Percentiles rank a stretch among this genome's conserved stretches.
These are phyloP conservation scores for Drosophila mimetica DNA, from an alignment of 2,888 invertebrate genomes.

Conservation along the genomic window DNA sequence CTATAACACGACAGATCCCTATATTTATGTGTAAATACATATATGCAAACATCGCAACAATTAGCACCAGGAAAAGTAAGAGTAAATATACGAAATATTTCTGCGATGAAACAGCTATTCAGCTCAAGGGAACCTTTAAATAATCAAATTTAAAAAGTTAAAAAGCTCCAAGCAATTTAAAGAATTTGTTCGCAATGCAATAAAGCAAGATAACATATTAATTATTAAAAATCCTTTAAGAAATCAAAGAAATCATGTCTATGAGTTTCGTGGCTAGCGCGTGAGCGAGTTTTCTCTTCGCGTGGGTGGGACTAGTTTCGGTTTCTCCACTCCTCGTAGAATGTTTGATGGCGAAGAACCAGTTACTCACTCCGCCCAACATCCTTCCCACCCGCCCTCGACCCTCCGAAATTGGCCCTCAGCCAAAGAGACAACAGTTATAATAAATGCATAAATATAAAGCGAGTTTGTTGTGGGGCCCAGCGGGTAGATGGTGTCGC, in stretches of 20 bases:
- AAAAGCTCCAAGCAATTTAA: too few relatives aligned
- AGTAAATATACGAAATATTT: background rate
- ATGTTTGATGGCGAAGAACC: conserved; percentile 14
- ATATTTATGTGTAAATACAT: too few relatives aligned
- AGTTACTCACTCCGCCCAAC: conserved; percentile 22
- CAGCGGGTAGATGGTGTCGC: conserved; percentile 9
- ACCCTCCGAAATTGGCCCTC: conserved; percentile 3
- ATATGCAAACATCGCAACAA: conserved; percentile 6
- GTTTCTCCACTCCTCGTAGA: conserved; percentile 1
- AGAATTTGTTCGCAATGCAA: too few relatives aligned
- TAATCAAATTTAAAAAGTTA: background rate
- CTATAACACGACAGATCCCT: background rate
- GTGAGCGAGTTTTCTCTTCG: conserved; percentile 29
- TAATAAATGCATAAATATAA: conserved; percentile 37
- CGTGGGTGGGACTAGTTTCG: conserved; percentile 19
- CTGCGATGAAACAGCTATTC: background rate
- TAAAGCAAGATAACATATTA: too few relatives aligned
- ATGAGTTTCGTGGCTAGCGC: background rate
- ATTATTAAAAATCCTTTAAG: too few relatives aligned
- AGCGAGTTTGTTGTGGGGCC: conserved; percentile 9
- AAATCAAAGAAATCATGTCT: background rate
- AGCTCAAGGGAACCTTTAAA: background rate
- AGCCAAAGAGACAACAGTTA: conserved; percentile 23
- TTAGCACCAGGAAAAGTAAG: conserved; percentile 11
- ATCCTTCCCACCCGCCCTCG: conserved; percentile 13